A percentile compares a stretch with the other conserved stretches of the same genome.
These are phyloP conservation scores for Apeltes quadracus DNA, from an alignment of 2,113 vertebrate species.

Conservation along the genomic window DNA sequence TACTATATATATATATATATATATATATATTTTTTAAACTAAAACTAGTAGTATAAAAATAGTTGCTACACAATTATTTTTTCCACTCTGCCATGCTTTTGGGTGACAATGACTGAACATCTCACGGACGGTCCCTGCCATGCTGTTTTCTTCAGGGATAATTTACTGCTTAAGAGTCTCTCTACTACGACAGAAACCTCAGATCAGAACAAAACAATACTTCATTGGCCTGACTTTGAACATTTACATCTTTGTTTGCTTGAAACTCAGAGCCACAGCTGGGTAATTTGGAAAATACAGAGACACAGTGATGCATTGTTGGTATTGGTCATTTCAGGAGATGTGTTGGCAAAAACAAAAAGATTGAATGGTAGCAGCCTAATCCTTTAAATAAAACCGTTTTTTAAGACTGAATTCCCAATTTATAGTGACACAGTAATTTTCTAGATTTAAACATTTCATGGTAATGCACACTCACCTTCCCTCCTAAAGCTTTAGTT, in stretches of 20 bases:
- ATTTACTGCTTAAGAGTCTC: slow-evolving; percentile 37
- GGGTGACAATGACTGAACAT: slow-evolving; percentile 49
- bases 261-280: background rate
- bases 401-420: background rate
- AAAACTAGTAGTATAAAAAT: slow-evolving; percentile 76
- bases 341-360: slow-evolving; percentile 4
- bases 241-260: background rate
- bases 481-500: background rate
- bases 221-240: background rate
- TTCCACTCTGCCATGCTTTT: slow-evolving; percentile 53
- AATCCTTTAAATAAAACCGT: background rate
- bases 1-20: slow-evolving; percentile 6
- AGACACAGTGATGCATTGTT: background rate
- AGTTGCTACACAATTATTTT: slow-evolving; percentile 70
- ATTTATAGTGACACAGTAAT: background rate
- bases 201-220: slow-evolving; percentile 8
- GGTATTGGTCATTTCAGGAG: background rate
- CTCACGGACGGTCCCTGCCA: slow-evolving; percentile 48
- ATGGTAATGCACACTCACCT: slow-evolving; percentile 1
- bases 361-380: background rate
- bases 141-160: slow-evolving; percentile 14
- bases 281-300: background rate
- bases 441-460: slow-evolving; percentile 22
- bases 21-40: slow-evolving; percentile 54
- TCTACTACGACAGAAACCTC: slow-evolving; percentile 9